Base-by-base conservation (phyloP, 2,113 vertebrate genomes). In the Caranx melampygus region DNA sequence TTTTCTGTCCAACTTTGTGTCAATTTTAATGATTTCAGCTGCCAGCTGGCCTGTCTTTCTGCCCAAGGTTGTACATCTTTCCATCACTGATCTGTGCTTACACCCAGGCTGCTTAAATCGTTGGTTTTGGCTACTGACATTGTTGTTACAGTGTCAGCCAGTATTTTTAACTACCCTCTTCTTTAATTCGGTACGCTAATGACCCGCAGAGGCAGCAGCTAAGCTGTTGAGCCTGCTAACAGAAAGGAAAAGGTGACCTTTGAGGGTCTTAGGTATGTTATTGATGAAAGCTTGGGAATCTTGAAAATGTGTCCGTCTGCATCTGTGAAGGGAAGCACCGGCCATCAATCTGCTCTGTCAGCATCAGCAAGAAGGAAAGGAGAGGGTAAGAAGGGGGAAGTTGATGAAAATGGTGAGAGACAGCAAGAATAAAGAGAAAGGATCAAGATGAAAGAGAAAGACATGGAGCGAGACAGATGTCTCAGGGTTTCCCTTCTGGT, bases 321-420 rank as follows among this genome's bases (percentile, higher is more conserved):
- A 51, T 82, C 45, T 64, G 71, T 70, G 72, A n/a, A 61, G 31
- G 26, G 75, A 68, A 60, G 65, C 75, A 71, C 79, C 47, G 62
- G 66, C 75, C 76, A 72, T 79, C 88, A 78, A 40, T 84, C 49
- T 89, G 78, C 70, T 73, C 62, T 62, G 78, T 88, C 79, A 85
- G 89, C 78, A 72, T n/a, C n/a, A 9, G 33, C 52, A 34, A 78
- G 52, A 55, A 65, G 73, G 60, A 74, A 70, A 82, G 75, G 26
- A 16, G 54, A 49, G 54, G n/a, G 26, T 76, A 84, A 76, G 67
- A 82, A 83, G 75, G 54, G 49, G 74, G 40, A 85, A 85, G 82
- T 70, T 77, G 79, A 79, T 89, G 60, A 79, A 83, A 78, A 75
- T 12, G 14, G 47, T 67, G 72, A 66, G 64, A 59, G 57, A 63